A percentile compares a stretch with the other conserved stretches of the same genome.
Conservation (phyloP, 1,140 invertebrate species). For the Piezodorus guildinii region DNA sequence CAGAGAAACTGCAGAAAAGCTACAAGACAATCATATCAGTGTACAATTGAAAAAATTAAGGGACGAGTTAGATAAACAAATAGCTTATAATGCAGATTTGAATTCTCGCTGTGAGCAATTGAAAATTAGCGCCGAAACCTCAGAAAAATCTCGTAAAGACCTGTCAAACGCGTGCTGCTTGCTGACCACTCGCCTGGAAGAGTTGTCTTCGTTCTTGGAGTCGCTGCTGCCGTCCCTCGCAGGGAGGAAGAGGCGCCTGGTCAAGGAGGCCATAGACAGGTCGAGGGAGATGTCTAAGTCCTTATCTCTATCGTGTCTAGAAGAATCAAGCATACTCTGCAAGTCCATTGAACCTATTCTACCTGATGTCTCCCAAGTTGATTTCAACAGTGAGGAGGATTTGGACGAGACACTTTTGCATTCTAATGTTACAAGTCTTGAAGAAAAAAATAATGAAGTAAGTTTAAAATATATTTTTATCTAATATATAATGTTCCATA, state of each 20-base stretch:
- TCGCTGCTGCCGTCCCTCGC: conserved; percentile 43
- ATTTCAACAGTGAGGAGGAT: conserved; percentile 28
- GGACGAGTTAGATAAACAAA: not conserved
- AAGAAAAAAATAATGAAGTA: conserved; percentile 7
- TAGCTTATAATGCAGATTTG: not conserved
- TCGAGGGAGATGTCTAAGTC: conserved; percentile 42
- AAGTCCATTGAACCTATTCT: conserved; percentile 26
- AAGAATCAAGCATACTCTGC: conserved; percentile 12
- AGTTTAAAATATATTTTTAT: not conserved
- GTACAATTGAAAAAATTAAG: not conserved
- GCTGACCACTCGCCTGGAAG: conserved; percentile 50
- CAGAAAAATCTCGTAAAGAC: conserved; percentile 43
- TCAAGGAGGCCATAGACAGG: conserved; percentile 42
- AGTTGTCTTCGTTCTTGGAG: conserved; percentile 56
- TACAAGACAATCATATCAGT: no score
- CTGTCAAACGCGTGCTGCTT: conserved; percentile 50
- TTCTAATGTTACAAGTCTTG: not conserved
- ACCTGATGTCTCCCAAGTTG: conserved; percentile 30
- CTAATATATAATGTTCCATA: no score
- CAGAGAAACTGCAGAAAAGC: no score
- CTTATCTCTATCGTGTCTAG: conserved; percentile 22
- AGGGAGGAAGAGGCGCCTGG: conserved; percentile 36
- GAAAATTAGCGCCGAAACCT: conserved; percentile 32
- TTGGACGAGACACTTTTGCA: conserved; percentile 3
- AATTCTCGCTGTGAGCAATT: conserved; percentile 10